Evolutionary conservation across 1,140 invertebrate species (phyloP).

Genomic region (Halyomorpha halys): DNA sequence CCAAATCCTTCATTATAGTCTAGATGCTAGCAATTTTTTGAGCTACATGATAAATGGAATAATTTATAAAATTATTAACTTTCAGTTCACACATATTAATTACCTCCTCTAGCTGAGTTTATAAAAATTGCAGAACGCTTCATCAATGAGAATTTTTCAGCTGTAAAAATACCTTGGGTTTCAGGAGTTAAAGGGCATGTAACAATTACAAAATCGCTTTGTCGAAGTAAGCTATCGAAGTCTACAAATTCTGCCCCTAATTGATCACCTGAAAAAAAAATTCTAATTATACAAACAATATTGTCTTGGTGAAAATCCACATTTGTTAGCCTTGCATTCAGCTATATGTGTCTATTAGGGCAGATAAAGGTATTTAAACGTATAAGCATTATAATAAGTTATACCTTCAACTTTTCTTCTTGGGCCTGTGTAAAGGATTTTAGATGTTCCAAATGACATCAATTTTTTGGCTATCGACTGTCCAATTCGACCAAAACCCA

Average conservation of each 20-base stretch:
- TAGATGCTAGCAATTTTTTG: no score
- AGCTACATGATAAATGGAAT: no score
- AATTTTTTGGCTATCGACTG: slow-evolving; percentile 59
- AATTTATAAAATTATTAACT: no score
- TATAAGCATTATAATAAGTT: neutral
- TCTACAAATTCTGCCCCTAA: slow-evolving; percentile 54
- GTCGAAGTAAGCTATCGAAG: slow-evolving; percentile 56
- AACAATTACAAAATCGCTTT: slow-evolving; percentile 74
- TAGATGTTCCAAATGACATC: slow-evolving; percentile 56
- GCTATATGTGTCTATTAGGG: no score
- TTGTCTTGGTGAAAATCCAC: no score
- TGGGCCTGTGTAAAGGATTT: slow-evolving; percentile 57
- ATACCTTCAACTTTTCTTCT: slow-evolving; percentile 43
- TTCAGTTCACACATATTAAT: no score
- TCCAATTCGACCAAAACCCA: slow-evolving; percentile 78
- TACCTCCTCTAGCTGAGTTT: slow-evolving; percentile 67
- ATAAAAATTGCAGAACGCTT: slow-evolving; percentile 72
- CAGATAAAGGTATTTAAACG: no score
- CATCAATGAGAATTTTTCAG: slow-evolving; percentile 66
- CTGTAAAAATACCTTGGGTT: slow-evolving; percentile 66
- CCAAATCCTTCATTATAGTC: no score
- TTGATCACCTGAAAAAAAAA: slow-evolving; percentile 40
- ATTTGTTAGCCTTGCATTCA: no score
- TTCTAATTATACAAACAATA: no score
- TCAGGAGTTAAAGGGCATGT: slow-evolving; percentile 59